Evolutionary conservation across 2,797 vertebrate genomes (phyloP).

Genomic region (Alfaro cultratus): DNA sequence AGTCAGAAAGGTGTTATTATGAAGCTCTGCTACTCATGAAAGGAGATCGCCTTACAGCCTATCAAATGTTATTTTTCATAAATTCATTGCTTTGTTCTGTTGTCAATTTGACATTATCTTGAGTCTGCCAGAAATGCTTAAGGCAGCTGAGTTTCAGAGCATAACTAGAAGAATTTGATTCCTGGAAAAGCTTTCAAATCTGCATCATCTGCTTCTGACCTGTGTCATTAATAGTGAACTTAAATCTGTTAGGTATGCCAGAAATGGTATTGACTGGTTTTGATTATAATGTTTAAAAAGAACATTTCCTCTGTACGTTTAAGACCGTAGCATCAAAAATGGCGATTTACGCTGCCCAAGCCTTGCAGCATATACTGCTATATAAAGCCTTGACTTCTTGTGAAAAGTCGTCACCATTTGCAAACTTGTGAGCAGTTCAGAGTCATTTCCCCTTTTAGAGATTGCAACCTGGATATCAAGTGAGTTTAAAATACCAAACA

Average conservation of each 20-base stretch:
- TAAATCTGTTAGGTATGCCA: neutral
- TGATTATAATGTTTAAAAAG: neutral
- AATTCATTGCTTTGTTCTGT: neutral
- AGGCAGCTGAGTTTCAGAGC: neutral
- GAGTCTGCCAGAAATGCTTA: neutral
- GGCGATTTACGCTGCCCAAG: neutral
- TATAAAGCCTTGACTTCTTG: constrained; percentile 2
- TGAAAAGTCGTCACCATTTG: neutral
- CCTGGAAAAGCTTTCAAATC: neutral
- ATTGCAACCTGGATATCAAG: constrained; percentile 4
- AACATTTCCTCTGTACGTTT: neutral
- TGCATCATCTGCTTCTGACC: neutral
- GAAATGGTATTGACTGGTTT: neutral
- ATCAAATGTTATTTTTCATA: neutral
- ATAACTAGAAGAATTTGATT: neutral
- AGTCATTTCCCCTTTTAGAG: constrained; percentile 15
- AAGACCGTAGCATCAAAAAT: neutral
- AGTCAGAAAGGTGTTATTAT: neutral
- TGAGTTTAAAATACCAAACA: neutral
- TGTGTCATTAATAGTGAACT: neutral
- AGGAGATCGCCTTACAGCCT: neutral
- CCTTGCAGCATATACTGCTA: neutral
- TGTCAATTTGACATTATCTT: neutral
- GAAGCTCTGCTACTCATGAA: neutral
- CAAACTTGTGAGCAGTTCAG: neutral